Evolutionary conservation across 2,797 vertebrate species (phyloP), one percentile per base, ranked within the genome.

Genomic region (Rousettus madagascariensis): DNA sequence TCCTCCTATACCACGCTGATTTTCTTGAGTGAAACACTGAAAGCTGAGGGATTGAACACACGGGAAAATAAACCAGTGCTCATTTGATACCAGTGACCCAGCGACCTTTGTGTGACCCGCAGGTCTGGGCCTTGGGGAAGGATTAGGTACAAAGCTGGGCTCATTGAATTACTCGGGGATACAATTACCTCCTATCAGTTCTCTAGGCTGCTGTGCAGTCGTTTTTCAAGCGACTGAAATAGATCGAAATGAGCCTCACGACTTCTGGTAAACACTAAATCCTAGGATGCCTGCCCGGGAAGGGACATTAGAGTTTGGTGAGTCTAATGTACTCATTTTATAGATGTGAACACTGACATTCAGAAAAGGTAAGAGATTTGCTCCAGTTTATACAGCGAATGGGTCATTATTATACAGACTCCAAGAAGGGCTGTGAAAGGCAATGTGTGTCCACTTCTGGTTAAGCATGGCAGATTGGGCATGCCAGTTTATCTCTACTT

Each of bases 121-220:
- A 77, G 72, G 19, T 87, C 43, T 87, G 49, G 51, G 68, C 61
- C 19, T 38, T 30, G 3, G 30, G 38, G 53, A 95, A 63, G 72
- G 90, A 95, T 96, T 78, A 72, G 49, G 28, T 88, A 65, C 11
- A 77, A 46, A 92, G 49, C 51, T 30, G 79, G n/a, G 12, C 6
- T 95, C 30, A 85, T 51, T 72, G 33, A 94, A 71, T 90, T 86
- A 85, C 90, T 22, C 36, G 9, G 33, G 78, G 53, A 72, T 95
- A 75, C 30, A 77, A 2, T 95, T 79, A 85, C 90, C 36, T 66
- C 90, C 36, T 66, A 22, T 63, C 71, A 71, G 59, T 24, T 91
- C 41, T 88, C 41, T 24, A 51, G 43, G 63, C 24, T 63, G n/a
- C 80, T 74, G 5, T 78, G 36, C 30, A 69, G n/a, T 26, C 4